phyloP scores from a whole-genome alignment of 2,888 invertebrate genomes.

The Spodoptera exigua region DNA sequence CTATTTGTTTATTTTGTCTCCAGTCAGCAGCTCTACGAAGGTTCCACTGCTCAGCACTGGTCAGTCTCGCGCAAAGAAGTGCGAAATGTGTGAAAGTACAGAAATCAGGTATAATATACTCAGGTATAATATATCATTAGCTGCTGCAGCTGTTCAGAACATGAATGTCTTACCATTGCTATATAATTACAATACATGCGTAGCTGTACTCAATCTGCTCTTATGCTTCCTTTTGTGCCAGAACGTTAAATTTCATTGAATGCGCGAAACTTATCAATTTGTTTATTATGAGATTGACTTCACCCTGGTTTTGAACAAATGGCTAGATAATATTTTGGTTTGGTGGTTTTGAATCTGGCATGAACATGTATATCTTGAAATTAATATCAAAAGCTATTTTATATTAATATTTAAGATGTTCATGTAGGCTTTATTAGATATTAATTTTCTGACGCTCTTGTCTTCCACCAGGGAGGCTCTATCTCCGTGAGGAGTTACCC shows the following conservation, averaged over 20 bases:
- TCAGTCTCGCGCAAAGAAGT: slow-evolving; percentile 63
- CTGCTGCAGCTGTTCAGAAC: slow-evolving; percentile 32
- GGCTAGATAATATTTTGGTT: slow-evolving; percentile 6
- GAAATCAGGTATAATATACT: slow-evolving; percentile 70
- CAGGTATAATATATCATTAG: slow-evolving; percentile 33
- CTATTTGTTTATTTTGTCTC: slow-evolving; percentile 59
- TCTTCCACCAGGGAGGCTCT: no score
- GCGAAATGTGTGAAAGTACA: slow-evolving; percentile 66
- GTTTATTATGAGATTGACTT: slow-evolving; percentile 4
- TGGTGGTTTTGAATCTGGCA: slow-evolving; percentile 21
- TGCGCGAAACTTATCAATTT: slow-evolving; percentile 7
- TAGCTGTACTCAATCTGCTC: slow-evolving; percentile 17
- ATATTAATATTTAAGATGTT: no score
- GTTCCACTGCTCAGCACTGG: slow-evolving; percentile 22
- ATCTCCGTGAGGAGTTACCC: no score
- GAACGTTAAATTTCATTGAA: background rate
- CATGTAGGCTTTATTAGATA: no score
- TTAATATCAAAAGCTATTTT: no score
- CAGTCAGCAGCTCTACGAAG: slow-evolving; percentile 58
- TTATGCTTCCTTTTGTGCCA: slow-evolving; percentile 9
- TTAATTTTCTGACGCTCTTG: no score
- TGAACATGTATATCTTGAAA: slow-evolving; percentile 2
- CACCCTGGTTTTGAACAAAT: slow-evolving; percentile 37
- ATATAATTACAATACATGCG: slow-evolving; percentile 7
- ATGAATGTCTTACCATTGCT: slow-evolving; percentile 1